phyloP scores from a whole-genome alignment of 2,113 vertebrate species.

The Syrrhaptes paradoxus region DNA sequence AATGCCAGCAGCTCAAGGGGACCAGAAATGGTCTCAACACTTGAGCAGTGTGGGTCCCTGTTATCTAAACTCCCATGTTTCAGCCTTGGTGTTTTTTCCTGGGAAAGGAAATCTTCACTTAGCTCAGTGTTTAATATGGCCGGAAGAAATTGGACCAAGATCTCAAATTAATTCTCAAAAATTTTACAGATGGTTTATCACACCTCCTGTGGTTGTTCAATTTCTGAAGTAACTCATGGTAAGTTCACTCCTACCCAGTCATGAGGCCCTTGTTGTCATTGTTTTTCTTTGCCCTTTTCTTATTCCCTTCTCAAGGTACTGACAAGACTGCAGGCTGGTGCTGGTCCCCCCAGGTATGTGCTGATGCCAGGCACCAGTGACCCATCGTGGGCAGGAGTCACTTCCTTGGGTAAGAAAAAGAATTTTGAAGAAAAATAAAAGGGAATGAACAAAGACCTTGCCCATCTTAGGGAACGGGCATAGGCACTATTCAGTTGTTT shows the following conservation, averaged over 20 bases:
- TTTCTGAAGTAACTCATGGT: neutral
- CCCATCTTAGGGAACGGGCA: neutral
- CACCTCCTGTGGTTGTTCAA: constrained; percentile 25
- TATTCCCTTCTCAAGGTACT: neutral
- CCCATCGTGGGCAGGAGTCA: neutral
- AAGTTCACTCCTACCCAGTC: neutral
- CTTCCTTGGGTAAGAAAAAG: neutral
- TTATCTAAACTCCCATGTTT: neutral
- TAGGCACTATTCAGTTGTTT: neutral
- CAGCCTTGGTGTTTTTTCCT: neutral
- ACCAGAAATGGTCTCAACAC: neutral
- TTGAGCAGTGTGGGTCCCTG: neutral
- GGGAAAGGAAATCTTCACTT: neutral
- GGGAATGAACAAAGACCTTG: neutral
- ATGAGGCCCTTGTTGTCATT: neutral
- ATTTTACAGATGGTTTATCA: constrained; percentile 49
- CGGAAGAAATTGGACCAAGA: constrained; percentile 25
- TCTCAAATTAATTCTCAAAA: constrained; percentile 44
- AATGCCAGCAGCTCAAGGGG: neutral
- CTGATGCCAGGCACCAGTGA: neutral
- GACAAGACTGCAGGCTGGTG: neutral
- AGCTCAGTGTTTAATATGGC: neutral
- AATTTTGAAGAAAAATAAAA: neutral
- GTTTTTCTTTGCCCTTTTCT: neutral
- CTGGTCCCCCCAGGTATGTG: neutral